Percentiles rank a stretch among this genome's conserved stretches.
Conservation (phyloP, 2,888 invertebrate genomes). For the Scelioninae gen. 2 region DNA sequence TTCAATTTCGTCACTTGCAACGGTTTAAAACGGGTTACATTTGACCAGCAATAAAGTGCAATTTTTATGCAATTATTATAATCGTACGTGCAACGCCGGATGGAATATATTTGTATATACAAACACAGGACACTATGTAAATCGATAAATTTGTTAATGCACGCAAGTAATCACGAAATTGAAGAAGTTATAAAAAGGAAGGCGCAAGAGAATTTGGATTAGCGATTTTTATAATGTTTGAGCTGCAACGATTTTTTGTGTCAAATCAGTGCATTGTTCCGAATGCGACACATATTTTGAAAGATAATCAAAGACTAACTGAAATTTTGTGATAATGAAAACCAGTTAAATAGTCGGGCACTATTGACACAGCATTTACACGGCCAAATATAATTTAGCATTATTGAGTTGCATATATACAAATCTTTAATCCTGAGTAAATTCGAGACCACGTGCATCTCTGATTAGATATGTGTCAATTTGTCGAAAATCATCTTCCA, state of each 20-base stretch:
- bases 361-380: conserved; percentile 30
- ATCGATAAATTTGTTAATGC: too few species aligned
- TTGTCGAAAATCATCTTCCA: neutral
- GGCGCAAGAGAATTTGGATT: too few species aligned
- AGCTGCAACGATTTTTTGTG: neutral
- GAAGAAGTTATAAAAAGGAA: too few species aligned
- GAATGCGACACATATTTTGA: conserved; percentile 10
- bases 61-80: too few species aligned
- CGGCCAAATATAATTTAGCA: conserved; percentile 43
- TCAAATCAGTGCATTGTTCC: conserved; percentile 12
- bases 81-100: too few species aligned
- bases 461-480: conserved; percentile 36
- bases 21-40: too few species aligned
- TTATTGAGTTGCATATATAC: conserved; percentile 25
- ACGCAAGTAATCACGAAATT: too few species aligned
- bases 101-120: too few species aligned
- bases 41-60: too few species aligned
- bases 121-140: too few species aligned
- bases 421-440: conserved; percentile 21
- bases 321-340: conserved; percentile 43
- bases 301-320: conserved; percentile 10
- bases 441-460: conserved; percentile 27
- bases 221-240: too few species aligned
- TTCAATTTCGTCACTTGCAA: too few species aligned
- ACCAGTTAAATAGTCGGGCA: conserved; percentile 43